Conservation (phyloP, 2,113 vertebrate species). For the Chamaetylas fuelleborni region DNA sequence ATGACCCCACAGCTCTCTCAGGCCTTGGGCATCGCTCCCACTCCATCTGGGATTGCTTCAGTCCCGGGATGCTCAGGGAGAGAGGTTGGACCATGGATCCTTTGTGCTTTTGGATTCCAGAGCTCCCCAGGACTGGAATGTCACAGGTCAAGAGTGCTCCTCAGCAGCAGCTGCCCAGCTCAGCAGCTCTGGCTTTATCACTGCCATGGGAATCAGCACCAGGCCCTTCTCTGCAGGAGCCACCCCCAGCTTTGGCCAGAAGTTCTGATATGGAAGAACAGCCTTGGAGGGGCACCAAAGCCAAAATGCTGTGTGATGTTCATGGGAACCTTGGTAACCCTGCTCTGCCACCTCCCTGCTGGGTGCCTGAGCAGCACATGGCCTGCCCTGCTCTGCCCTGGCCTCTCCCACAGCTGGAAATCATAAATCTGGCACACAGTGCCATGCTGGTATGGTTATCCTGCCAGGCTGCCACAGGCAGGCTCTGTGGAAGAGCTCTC, state of each 20-base stretch:
- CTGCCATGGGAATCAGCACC: accelerated
- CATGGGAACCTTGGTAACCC: neutral
- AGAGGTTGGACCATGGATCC: accelerated
- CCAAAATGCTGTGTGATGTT: accelerated
- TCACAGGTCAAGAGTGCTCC: accelerated
- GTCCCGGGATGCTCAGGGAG: accelerated
- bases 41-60: accelerated
- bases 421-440: neutral
- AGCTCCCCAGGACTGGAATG: neutral
- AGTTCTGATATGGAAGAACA: neutral
- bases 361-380: neutral
- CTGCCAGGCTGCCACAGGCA: neutral
- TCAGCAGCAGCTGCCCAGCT: neutral
- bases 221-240: neutral
- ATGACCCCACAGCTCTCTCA: accelerated
- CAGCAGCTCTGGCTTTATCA: neutral
- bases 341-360: neutral
- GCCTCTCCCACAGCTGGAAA: neutral
- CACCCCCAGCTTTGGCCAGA: neutral
- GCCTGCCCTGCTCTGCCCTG: neutral
- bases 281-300: neutral
- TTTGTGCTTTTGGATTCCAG: accelerated
- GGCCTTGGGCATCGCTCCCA: accelerated
- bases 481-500: neutral
- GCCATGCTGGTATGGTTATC: accelerated